Evolutionary conservation across 23 tunicate genomes (phyloP), one percentile per base, ranked within the genome.

Genomic region (Pegea sp.): DNA sequence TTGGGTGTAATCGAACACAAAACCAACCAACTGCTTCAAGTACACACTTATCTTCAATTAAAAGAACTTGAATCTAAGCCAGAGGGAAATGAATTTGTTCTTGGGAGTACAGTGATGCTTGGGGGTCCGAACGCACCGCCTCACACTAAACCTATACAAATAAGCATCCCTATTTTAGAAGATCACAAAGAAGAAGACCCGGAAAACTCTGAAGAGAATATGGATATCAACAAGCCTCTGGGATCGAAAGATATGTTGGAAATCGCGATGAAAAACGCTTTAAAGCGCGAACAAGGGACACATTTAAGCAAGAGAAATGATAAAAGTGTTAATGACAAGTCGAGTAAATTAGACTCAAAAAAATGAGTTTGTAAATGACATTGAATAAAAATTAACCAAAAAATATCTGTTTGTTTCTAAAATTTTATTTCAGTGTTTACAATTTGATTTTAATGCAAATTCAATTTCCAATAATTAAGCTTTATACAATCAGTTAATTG

Each of bases 1-100:
- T 65, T 84, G 26, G 84, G 84, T 27, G 73, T 84, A 11, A 74
- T 84, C 53, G 95, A 84, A 33, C 95, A 84, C 30, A 84, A 84
- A 46, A 84, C 95, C 42, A 84, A 84, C 51, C 78, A 84, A 54
- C 76, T 84, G 11, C 63, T 84, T 32, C 84, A 84, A 49, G 69
- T 84, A 49, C 95, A 84, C 51, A 62, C 95, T n/a, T 84, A 67
- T 46, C 63, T 84, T 30, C 93, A 81, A 61, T 63, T 78, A 4
- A 70, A 65, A 54, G 70, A 72, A 31, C 52, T 78, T 3, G 95
- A 84, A 48, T 56, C 42, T 25, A 63, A 77, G 42, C 84, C 95
- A 21, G 86, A 73, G 21, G 81, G 71, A 38, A 38, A 38, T n/a
- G n/a, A n/a, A n/a, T n/a, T n/a, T n/a, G n/a, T n/a, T n/a, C n/a